Percentiles rank a stretch among this genome's conserved stretches.
These are phyloP conservation scores for Corythornis leucogaster DNA, from an alignment of 2,797 vertebrate genomes.

Conservation along the genomic window DNA sequence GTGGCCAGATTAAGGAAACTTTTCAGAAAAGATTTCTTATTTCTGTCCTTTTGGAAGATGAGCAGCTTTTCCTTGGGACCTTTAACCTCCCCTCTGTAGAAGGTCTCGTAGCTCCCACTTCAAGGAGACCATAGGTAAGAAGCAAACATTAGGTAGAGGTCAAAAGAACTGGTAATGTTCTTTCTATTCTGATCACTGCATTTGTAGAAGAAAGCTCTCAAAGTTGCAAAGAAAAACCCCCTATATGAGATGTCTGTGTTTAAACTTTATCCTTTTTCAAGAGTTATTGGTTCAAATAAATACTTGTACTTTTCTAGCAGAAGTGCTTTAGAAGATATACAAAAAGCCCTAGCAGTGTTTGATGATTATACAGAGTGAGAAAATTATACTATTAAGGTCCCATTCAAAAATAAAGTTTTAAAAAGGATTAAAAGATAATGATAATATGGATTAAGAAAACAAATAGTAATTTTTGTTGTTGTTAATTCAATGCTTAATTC, in stretches of 20 bases:
- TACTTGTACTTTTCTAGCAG: neutral
- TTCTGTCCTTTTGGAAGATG: neutral
- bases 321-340: neutral
- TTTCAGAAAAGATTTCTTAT: neutral
- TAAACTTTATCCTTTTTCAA: neutral
- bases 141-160: neutral
- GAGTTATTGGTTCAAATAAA: neutral
- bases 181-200: neutral
- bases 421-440: slow-evolving; percentile 18
- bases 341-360: neutral
- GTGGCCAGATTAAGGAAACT: neutral
- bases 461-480: neutral
- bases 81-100: neutral
- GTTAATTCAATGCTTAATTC: neutral
- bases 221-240: neutral
- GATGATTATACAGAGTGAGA: neutral
- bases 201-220: neutral
- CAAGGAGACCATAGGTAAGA: neutral
- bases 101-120: neutral
- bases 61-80: neutral
- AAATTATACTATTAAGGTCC: neutral
- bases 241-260: neutral
- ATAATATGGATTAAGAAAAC: neutral
- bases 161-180: neutral
- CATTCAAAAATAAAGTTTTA: neutral